Evolutionary conservation across 2,888 invertebrate genomes (phyloP).

Genomic region (Aproaerema taeniolella): DNA sequence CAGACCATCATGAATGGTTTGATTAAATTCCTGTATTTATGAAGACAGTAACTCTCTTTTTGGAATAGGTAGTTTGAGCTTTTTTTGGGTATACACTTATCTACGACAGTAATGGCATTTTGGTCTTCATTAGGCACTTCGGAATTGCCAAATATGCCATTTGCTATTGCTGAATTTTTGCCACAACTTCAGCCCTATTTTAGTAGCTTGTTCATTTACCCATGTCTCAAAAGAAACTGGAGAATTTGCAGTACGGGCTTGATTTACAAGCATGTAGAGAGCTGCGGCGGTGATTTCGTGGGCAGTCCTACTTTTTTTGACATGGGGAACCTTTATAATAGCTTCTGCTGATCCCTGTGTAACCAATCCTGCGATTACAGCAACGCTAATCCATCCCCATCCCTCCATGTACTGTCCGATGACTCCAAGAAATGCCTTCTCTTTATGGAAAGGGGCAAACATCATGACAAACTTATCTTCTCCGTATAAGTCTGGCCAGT

Average conservation of each 20-base stretch:
- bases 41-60: background rate
- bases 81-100: too few species aligned
- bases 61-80: background rate
- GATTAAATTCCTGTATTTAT: background rate
- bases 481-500: constrained; percentile 10
- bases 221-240: constrained; percentile 9
- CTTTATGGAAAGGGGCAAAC: constrained; percentile 13
- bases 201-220: constrained; percentile 7
- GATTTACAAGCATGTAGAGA: constrained; percentile 10
- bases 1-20: background rate
- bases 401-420: constrained; percentile 12
- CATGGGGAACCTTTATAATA: constrained; percentile 9
- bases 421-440: constrained; percentile 13
- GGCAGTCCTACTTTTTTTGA: constrained; percentile 9
- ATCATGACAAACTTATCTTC: constrained; percentile 12
- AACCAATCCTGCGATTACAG: constrained; percentile 9
- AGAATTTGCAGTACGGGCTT: constrained; percentile 9
- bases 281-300: constrained; percentile 12
- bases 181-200: too few species aligned
- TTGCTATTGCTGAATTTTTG: too few species aligned
- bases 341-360: constrained; percentile 8
- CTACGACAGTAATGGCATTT: too few species aligned
- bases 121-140: too few species aligned
- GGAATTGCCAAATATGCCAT: too few species aligned
- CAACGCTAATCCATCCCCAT: constrained; percentile 10